These are phyloP conservation scores for Alsophila aescularia DNA, from an alignment of 2,888 invertebrate genomes.

Conservation along the genomic window DNA sequence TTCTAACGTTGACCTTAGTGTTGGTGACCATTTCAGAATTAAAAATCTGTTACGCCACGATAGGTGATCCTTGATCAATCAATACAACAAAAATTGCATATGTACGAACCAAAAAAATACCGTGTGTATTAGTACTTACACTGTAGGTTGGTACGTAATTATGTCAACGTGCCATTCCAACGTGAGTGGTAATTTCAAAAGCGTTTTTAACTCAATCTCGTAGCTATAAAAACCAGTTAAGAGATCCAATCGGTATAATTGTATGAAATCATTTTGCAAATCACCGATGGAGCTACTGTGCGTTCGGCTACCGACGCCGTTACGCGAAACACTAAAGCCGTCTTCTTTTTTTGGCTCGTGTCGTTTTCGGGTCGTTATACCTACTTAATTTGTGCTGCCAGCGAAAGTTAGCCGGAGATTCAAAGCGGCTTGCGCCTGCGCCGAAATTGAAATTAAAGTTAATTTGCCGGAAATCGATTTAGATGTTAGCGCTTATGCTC, in stretches of 20 bases:
- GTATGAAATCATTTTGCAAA: conserved; percentile 49
- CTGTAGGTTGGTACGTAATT: conserved; percentile 25
- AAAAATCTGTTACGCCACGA: too few relatives aligned
- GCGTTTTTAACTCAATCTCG: conserved; percentile 41
- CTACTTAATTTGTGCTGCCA: conserved; percentile 63
- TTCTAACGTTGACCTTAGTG: too few relatives aligned
- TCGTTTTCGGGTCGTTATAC: conserved; percentile 75
- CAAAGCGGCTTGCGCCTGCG: conserved; percentile 32
- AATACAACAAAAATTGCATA: conserved; percentile 1
- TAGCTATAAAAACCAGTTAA: conserved; percentile 41
- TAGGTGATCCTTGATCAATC: too few relatives aligned
- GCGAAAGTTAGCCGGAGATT: conserved; percentile 73
- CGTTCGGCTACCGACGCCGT: conserved; percentile 73
- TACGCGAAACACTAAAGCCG: conserved; percentile 77
- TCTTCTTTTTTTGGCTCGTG: conserved; percentile 79
- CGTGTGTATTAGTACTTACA: conserved; percentile 15
- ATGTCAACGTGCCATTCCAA: conserved; percentile 35
- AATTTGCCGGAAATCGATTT: conserved; percentile 28
- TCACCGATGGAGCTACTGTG: conserved; percentile 39
- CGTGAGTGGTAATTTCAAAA: conserved; percentile 41
- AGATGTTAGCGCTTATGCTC: conserved; percentile 9
- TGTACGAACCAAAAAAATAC: conserved; percentile 11
- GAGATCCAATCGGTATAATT: conserved; percentile 45
- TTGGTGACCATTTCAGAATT: too few relatives aligned
- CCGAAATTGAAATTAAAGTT: conserved; percentile 48